Evolutionary conservation across 2,113 vertebrate species (phyloP).

Genomic region (Aptenodytes forsteri): DNA sequence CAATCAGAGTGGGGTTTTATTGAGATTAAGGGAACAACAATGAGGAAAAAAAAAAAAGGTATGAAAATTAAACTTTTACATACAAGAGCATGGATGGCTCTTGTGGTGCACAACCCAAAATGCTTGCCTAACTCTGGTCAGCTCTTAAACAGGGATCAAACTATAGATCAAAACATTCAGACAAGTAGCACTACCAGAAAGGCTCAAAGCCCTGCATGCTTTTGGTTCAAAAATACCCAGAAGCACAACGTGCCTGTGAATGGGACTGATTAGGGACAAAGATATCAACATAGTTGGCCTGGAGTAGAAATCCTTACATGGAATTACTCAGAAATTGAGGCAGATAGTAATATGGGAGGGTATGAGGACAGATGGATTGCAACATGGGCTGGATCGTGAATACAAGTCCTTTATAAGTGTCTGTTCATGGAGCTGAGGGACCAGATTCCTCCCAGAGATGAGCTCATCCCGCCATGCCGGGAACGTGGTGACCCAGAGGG

Average conservation of each 20-base stretch:
- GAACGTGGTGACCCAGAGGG: constrained; percentile 36
- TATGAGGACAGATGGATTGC: neutral
- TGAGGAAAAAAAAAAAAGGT: neutral
- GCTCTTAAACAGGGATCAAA: neutral
- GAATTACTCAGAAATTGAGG: neutral
- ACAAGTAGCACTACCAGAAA: neutral
- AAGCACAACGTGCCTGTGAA: rapidly evolving
- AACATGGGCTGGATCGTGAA: neutral
- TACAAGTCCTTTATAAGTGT: neutral
- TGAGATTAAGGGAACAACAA: neutral
- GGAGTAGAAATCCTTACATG: neutral
- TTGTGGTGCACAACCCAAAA: neutral
- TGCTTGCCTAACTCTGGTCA: neutral
- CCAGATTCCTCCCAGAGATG: constrained; percentile 48
- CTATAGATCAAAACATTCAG: neutral
- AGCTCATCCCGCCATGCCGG: constrained; percentile 57
- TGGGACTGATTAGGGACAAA: neutral
- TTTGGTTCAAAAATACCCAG: neutral
- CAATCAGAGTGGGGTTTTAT: neutral
- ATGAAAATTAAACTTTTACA: neutral
- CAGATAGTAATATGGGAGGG: neutral
- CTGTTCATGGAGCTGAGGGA: neutral
- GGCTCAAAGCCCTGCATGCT: neutral
- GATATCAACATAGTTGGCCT: neutral
- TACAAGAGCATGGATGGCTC: neutral